These are phyloP conservation scores for Melieria omissa DNA, from an alignment of 2,888 invertebrate genomes.

Conservation along the genomic window DNA sequence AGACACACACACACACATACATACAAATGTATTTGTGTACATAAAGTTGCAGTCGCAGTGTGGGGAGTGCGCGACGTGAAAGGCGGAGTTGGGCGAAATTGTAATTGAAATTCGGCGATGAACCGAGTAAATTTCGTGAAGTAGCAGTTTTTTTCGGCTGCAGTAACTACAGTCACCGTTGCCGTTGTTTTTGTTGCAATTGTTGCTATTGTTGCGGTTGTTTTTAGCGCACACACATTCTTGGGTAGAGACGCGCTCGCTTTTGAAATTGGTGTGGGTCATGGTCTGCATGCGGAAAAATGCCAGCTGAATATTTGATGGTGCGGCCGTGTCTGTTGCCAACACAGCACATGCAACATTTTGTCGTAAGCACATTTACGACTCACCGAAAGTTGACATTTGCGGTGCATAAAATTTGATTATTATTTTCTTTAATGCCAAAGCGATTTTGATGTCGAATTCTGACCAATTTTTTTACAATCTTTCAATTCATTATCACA, in stretches of 20 bases:
- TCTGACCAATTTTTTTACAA: too few relatives aligned
- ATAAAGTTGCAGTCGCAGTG: neutral
- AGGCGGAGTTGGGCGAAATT: constrained; percentile 46
- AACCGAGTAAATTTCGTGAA: constrained; percentile 53
- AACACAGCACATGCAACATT: too few relatives aligned
- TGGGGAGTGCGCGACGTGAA: constrained; percentile 40
- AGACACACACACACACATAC: neutral
- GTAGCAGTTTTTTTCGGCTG: constrained; percentile 32
- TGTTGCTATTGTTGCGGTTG: constrained; percentile 25
- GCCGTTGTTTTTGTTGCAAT: constrained; percentile 19
- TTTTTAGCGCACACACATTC: constrained; percentile 3
- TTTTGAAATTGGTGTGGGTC: constrained; percentile 60
- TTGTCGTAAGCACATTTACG: too few relatives aligned
- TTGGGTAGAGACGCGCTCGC: constrained; percentile 5
- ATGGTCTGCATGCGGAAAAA: constrained; percentile 54
- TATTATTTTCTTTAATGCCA: too few relatives aligned
- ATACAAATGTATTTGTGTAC: neutral
- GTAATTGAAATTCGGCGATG: constrained; percentile 62
- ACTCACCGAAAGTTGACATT: too few relatives aligned
- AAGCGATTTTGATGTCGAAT: too few relatives aligned
- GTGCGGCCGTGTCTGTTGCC: neutral
- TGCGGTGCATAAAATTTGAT: too few relatives aligned
- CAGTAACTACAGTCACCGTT: neutral
- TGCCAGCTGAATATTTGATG: constrained; percentile 32
- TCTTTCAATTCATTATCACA: too few relatives aligned